A percentile compares a stretch with the other conserved stretches of the same genome.
Evolutionary conservation across 2,797 vertebrate genomes (phyloP).

Genomic region (Alauda arvensis): DNA sequence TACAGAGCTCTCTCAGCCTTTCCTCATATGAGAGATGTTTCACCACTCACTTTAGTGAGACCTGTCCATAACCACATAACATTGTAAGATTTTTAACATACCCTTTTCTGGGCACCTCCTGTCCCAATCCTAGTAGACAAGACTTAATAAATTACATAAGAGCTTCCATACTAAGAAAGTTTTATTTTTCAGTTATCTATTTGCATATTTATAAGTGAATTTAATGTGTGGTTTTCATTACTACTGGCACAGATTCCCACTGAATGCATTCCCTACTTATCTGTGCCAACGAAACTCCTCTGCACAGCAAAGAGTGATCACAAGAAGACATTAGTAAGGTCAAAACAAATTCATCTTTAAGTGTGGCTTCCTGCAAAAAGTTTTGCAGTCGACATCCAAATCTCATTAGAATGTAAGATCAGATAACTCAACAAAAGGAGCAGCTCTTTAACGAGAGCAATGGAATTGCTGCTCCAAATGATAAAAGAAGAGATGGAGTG

Average conservation of each 20-base stretch:
- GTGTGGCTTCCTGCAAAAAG: slow-evolving; percentile 9
- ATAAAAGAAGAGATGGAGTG: slow-evolving; percentile 15
- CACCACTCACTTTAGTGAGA: rapidly evolving
- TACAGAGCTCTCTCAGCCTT: not conserved
- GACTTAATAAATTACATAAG: no score
- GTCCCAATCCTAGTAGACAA: not conserved
- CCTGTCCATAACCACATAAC: not conserved
- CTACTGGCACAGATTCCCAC: not conserved
- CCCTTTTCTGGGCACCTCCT: not conserved
- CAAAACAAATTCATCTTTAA: slow-evolving; percentile 35
- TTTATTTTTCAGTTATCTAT: slow-evolving; percentile 5
- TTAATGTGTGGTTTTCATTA: slow-evolving; percentile 18
- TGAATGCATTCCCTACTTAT: not conserved
- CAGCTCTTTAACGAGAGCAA: slow-evolving; percentile 22
- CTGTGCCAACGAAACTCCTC: not conserved
- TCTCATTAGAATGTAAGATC: slow-evolving; percentile 44
- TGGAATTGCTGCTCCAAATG: slow-evolving; percentile 23
- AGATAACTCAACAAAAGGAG: slow-evolving; percentile 46
- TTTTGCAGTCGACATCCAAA: not conserved
- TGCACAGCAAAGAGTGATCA: not conserved
- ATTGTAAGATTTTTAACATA: not conserved
- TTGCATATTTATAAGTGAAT: not conserved
- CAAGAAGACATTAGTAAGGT: not conserved
- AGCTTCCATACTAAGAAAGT: no score
- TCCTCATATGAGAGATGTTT: not conserved